Base-by-base conservation (phyloP, 2,888 invertebrate genomes). In the Ornithoptera priamus region DNA sequence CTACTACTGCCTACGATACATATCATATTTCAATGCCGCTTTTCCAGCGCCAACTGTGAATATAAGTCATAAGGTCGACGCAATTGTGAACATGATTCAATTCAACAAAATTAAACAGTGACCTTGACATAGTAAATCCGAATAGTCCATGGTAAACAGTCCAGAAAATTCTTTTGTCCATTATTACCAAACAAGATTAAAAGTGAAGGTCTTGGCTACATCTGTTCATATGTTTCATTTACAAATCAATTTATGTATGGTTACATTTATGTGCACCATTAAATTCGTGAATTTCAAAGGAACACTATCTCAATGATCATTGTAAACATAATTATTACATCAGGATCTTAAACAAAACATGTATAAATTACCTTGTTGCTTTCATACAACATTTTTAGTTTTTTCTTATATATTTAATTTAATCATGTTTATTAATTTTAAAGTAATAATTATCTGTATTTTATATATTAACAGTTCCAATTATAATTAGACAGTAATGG, bases 11-110 rank as follows among this genome's bases (percentile, higher is more conserved):
- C 70, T 59, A 39, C 67, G 30, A 50, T 68, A 60, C 72, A 78
- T 81, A 72, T 81, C 81, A 76, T 73, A 70, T 81, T 81, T 77
- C 81, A 75, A 50, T 66, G 22, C 46, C 56, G 57, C 7, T 64
- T 53, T 39, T 22, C 58, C 18, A 46, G 50, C n/a, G 58, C 39
- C 56, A 22, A 65, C 59, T 12, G 42, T 62, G 24, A 22, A 65
- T 22, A 22, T n/a, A 22, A 64, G 36, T 63, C 50, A 57, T 5
- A 42, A 60, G 17, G 53, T 42, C 61, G 64, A 46, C 22, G 64
- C 22, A 36, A 62, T 53, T 46, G 24, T n/a, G 56, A 62, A n/a
- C 20, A 39, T 53, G 5, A 24, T 57, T 62, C 20, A 46, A 18
- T 63, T 68, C 66, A 71, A 64, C 61, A 42, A 60, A 71, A 67